phyloP scores from a whole-genome alignment of 2,113 vertebrate species.

The Percina caprodes region DNA sequence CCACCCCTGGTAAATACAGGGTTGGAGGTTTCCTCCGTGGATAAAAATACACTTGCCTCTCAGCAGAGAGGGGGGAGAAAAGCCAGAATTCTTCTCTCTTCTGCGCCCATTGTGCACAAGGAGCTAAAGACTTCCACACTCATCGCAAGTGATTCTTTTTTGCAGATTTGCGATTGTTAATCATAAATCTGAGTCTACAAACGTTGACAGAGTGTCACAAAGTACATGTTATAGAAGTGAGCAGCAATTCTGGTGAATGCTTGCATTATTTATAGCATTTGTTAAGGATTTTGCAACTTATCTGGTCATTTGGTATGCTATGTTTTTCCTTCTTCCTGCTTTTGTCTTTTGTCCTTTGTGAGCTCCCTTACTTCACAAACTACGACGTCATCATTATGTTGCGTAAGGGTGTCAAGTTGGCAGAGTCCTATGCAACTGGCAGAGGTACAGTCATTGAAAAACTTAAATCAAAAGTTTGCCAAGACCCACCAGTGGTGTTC shows the following conservation, averaged over 20 bases:
- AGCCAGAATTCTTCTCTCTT: conserved; percentile 45
- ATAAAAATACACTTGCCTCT: conserved; percentile 80
- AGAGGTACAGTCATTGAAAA: neutral
- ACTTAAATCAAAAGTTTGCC: neutral
- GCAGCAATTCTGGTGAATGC: neutral
- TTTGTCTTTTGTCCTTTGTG: conserved; percentile 66
- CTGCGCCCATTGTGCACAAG: conserved; percentile 47
- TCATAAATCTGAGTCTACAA: neutral
- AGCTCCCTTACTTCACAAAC: conserved; percentile 48
- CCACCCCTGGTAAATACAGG: conserved; percentile 83
- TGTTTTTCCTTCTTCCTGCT: conserved; percentile 30
- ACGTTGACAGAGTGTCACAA: neutral
- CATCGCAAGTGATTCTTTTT: neutral
- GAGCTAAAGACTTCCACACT: conserved; percentile 27
- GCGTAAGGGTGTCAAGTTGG: neutral
- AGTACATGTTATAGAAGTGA: neutral
- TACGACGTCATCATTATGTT: conserved; percentile 63
- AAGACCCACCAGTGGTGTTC: neutral
- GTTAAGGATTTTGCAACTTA: neutral
- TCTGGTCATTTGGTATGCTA: neutral
- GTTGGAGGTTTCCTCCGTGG: conserved; percentile 79
- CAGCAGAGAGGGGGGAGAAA: conserved; percentile 55
- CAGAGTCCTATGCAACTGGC: conserved; percentile 25
- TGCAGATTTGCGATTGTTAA: neutral
- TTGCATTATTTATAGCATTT: neutral